Percentiles rank a stretch among this genome's conserved stretches.
These are phyloP conservation scores for Athene noctua DNA, from an alignment of 2,113 vertebrate species.

Conservation along the genomic window DNA sequence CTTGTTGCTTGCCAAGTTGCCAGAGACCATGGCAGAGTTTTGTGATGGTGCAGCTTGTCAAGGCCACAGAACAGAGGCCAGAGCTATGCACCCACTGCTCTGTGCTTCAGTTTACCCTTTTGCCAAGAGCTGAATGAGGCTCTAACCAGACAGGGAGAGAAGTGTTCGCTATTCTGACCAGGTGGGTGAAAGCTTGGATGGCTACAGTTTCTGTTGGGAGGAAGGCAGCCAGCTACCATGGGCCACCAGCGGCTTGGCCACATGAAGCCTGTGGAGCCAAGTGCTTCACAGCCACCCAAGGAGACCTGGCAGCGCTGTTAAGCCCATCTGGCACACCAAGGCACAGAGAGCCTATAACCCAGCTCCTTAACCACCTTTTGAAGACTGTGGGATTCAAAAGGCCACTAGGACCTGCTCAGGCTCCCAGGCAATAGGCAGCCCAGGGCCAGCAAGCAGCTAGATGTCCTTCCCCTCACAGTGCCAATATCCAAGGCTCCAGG, in stretches of 20 bases:
- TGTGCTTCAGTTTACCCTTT: too few relatives aligned
- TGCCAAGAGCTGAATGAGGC: too few relatives aligned
- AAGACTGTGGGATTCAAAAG: not conserved
- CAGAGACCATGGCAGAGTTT: not conserved
- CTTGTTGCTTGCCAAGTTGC: not conserved
- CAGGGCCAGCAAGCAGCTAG: not conserved
- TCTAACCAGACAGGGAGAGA: too few relatives aligned
- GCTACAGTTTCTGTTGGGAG: not conserved
- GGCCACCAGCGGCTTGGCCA: not conserved
- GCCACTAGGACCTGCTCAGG: not conserved
- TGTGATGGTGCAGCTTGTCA: not conserved
- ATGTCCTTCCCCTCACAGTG: not conserved
- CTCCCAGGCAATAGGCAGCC: not conserved
- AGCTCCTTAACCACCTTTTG: not conserved
- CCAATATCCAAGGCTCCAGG: not conserved
- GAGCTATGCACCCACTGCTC: too few relatives aligned
- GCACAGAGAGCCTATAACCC: not conserved
- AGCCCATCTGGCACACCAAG: not conserved
- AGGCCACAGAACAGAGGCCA: too few relatives aligned
- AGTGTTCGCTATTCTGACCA: not conserved
- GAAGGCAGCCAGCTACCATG: not conserved
- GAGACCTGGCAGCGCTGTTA: not conserved
- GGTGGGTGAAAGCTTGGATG: not conserved
- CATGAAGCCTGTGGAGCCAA: not conserved
- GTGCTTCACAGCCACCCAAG: fast-evolving